Conservation (phyloP, 2,888 invertebrate species). For the Hypselothyrea guttata region DNA sequence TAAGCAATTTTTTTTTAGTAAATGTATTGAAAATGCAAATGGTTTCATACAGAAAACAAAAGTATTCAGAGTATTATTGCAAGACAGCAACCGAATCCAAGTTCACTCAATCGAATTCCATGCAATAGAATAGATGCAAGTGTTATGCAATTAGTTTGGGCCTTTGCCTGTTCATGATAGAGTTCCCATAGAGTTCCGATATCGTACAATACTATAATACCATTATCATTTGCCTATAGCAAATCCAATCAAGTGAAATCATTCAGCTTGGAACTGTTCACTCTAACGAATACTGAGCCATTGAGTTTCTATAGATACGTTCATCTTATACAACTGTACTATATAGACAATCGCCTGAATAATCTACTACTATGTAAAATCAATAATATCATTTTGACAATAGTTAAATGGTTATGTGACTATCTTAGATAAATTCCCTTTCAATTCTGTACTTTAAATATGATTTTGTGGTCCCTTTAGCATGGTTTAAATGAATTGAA, state of each 20-base stretch:
- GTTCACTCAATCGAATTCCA: slow-evolving; percentile 7
- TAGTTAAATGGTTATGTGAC: slow-evolving; percentile 43
- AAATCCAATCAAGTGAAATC: background rate
- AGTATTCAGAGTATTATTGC: slow-evolving; percentile 38
- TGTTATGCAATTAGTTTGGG: too few species aligned
- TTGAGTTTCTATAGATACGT: background rate
- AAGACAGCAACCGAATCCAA: slow-evolving; percentile 10
- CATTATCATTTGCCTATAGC: too few species aligned
- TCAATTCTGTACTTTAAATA: slow-evolving; percentile 23
- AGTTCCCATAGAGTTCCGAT: too few species aligned
- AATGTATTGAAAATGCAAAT: slow-evolving; percentile 55
- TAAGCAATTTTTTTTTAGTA: slow-evolving; percentile 49
- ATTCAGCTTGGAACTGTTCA: background rate
- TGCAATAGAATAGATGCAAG: too few species aligned
- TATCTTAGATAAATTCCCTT: slow-evolving; percentile 22
- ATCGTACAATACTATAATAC: too few species aligned
- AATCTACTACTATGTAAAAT: slow-evolving; percentile 10
- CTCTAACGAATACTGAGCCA: background rate
- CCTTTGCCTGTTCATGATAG: too few species aligned
- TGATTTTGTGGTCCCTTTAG: slow-evolving; percentile 36
- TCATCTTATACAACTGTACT: slow-evolving; percentile 43
- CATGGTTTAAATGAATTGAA: slow-evolving; percentile 25
- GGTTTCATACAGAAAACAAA: slow-evolving; percentile 54
- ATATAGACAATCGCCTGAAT: slow-evolving; percentile 57
- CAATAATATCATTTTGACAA: slow-evolving; percentile 59